These are phyloP conservation scores for Cryptocephalus primarius DNA, from an alignment of 2,888 invertebrate genomes.

Conservation along the genomic window DNA sequence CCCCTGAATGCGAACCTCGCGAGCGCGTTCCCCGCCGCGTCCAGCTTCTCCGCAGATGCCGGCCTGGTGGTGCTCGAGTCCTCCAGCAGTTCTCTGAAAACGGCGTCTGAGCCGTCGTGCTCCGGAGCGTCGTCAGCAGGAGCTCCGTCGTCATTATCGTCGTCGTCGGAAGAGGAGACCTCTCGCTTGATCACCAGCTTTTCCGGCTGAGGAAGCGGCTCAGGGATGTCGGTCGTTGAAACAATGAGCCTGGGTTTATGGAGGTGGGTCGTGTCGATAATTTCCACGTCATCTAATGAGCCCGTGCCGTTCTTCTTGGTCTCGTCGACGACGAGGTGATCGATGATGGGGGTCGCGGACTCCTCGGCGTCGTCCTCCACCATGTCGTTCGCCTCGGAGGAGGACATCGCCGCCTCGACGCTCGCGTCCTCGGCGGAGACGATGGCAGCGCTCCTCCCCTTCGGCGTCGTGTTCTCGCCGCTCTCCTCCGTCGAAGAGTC, in stretches of 20 bases:
- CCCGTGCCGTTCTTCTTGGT: constrained; percentile 5
- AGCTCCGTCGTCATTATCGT: constrained; percentile 21
- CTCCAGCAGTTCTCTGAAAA: constrained; percentile 30
- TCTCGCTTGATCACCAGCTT: constrained; percentile 5
- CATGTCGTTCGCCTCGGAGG: constrained; percentile 26
- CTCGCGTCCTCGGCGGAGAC: constrained; percentile 29
- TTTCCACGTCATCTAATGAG: constrained; percentile 22
- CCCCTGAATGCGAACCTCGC: constrained; percentile 29
- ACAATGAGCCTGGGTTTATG: constrained; percentile 3
- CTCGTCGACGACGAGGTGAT: constrained; percentile 3
- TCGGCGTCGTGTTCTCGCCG: constrained; percentile 27
- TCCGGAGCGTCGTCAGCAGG: constrained; percentile 19
- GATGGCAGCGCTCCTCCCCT: constrained; percentile 17
- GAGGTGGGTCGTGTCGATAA: constrained; percentile 18
- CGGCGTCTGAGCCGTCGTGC: constrained; percentile 24
- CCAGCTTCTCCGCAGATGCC: constrained; percentile 17
- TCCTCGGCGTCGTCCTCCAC: constrained; percentile 30
- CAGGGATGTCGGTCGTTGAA: not conserved
- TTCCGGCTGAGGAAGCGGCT: not conserved
- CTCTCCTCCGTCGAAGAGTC: constrained; percentile 23
- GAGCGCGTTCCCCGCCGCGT: constrained; percentile 28
- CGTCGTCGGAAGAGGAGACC: constrained; percentile 20
- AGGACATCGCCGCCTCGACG: constrained; percentile 19
- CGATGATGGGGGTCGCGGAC: constrained; percentile 9
- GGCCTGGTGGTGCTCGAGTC: constrained; percentile 20